Percentiles rank a stretch among this genome's conserved stretches.
Conservation (phyloP, 92 coral and sea anemone species). For the Palythoa heliodiscus region DNA sequence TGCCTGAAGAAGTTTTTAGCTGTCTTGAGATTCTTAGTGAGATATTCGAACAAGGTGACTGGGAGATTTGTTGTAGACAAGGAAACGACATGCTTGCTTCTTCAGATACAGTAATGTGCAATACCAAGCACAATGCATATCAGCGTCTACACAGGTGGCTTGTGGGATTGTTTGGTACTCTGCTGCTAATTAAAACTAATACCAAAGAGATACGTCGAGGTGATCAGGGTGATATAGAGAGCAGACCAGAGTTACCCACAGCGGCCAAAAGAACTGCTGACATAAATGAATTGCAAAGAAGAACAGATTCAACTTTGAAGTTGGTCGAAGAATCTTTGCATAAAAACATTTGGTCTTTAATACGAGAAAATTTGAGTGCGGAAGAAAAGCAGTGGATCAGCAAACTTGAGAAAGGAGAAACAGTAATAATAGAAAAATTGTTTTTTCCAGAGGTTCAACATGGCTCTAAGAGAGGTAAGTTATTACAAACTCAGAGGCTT, state of each 20-base stretch:
- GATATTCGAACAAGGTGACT: not conserved
- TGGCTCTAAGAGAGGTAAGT: slow-evolving; percentile 11
- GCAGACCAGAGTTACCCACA: not conserved
- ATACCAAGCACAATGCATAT: slow-evolving; percentile 38
- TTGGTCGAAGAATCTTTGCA: not conserved
- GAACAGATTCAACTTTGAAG: not conserved
- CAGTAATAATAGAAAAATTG: not conserved
- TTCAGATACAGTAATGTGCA: not conserved
- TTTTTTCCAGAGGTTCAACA: not conserved
- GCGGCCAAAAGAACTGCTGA: slow-evolving; percentile 19
- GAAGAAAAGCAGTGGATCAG: slow-evolving; percentile 23
- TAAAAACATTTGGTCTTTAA: not conserved
- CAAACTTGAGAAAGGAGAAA: slow-evolving; percentile 29
- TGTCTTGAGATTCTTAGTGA: not conserved
- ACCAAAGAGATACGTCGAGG: not conserved
- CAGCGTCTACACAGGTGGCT: slow-evolving; percentile 76
- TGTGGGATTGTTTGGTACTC: slow-evolving; percentile 49
- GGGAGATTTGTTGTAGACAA: not conserved
- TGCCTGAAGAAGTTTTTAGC: not conserved
- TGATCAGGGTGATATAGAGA: not conserved
- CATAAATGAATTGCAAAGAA: not conserved
- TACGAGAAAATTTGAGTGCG: not conserved
- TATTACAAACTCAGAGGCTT: too few relatives aligned
- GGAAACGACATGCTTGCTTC: not conserved
- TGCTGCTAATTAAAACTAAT: slow-evolving; percentile 26